Conservation (phyloP, 2,113 vertebrate genomes). For the Poicephalus gulielmi region DNA sequence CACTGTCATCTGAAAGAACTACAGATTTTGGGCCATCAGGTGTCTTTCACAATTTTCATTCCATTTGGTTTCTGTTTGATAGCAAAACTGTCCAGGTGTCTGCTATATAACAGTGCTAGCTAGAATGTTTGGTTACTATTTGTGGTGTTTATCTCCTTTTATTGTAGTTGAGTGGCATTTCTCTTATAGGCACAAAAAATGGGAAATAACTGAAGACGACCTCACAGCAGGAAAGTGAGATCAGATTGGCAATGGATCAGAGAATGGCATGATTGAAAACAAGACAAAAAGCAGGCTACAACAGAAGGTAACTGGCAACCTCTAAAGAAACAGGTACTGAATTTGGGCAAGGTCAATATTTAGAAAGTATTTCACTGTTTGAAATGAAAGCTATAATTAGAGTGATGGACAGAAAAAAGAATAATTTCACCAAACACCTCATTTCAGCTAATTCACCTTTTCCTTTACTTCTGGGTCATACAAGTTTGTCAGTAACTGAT, state of each 20-base stretch:
- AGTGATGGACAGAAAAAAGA: neutral
- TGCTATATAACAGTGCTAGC: neutral
- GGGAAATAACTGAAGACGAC: constrained; percentile 13
- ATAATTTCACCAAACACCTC: neutral
- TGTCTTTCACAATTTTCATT: constrained; percentile 19
- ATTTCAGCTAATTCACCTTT: neutral
- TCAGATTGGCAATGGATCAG: constrained; percentile 23
- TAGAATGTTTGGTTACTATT: neutral
- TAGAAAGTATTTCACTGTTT: neutral
- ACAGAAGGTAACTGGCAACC: constrained; percentile 35
- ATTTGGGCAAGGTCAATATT: constrained; percentile 22
- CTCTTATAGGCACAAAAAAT: constrained; percentile 29
- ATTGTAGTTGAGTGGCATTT: constrained; percentile 33
- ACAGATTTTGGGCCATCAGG: neutral
- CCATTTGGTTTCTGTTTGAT: constrained; percentile 15
- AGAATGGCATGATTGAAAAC: constrained; percentile 24
- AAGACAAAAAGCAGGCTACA: constrained; percentile 4
- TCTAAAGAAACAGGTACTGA: neutral
- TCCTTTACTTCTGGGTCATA: neutral
- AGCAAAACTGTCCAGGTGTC: neutral
- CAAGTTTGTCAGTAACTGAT: neutral
- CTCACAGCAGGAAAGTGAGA: constrained; percentile 38
- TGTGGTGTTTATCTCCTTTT: constrained; percentile 34
- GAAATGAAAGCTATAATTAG: neutral
- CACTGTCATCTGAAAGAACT: neutral